Evolutionary conservation across 2,797 vertebrate genomes (phyloP).

Genomic region (Channallabes apus): DNA sequence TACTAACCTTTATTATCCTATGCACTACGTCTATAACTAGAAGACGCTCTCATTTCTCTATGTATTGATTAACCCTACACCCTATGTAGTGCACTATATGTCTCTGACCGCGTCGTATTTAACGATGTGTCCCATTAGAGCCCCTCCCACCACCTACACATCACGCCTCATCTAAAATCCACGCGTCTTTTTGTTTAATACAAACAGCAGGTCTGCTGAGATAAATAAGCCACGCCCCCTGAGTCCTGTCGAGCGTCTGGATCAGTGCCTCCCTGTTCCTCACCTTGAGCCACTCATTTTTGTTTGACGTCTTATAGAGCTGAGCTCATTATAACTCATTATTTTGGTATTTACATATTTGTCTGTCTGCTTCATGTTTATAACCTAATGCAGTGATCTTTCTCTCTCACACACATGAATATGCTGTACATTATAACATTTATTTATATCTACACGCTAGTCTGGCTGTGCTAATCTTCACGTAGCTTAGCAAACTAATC

Average conservation of each 20-base stretch:
- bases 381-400: background rate
- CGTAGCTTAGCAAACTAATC: background rate
- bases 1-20: background rate
- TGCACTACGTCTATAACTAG: background rate
- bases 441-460: background rate
- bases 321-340: background rate
- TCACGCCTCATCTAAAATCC: too few relatives aligned
- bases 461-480: background rate
- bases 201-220: background rate
- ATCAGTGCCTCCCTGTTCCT: background rate
- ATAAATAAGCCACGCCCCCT: too few relatives aligned
- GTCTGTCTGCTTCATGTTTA: constrained; percentile 9
- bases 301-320: background rate
- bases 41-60: background rate
- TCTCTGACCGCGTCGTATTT: background rate
- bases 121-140: background rate
- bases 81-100: background rate
- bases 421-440: background rate
- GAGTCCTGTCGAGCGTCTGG: background rate
- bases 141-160: background rate
- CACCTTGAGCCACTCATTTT: constrained; percentile 4
- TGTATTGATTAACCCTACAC: background rate
- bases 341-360: background rate
- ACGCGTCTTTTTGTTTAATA: too few relatives aligned
- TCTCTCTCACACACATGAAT: background rate